Conservation (phyloP, 2,797 vertebrate species). For the Poecilia picta region DNA sequence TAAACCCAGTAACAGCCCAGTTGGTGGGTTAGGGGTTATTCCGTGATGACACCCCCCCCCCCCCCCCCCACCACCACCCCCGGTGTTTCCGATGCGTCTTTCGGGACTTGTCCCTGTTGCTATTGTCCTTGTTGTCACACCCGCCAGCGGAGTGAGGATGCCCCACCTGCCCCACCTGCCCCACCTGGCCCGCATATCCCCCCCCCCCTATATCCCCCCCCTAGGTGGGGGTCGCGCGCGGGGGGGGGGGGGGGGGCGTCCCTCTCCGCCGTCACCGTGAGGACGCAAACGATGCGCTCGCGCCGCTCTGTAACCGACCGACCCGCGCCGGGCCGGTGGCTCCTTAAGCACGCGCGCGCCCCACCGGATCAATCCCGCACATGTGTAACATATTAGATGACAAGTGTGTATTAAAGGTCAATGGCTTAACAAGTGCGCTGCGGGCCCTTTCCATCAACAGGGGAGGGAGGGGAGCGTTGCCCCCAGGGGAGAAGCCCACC, state of each 20-base stretch:
- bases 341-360: conserved; percentile 29
- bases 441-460: conserved; percentile 37
- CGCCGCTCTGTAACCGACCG: conserved; percentile 18
- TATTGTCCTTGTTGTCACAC: conserved; percentile 78
- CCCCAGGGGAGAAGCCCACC: conserved; percentile 50
- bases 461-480: conserved; percentile 44
- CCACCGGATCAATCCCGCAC: conserved; percentile 51
- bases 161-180: conserved; percentile 64
- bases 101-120: conserved; percentile 69
- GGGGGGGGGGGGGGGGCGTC: neutral
- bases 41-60: conserved; percentile 53
- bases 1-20: conserved; percentile 38
- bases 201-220: too few relatives aligned
- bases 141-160: conserved; percentile 58
- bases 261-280: conserved; percentile 9
- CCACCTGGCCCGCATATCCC: too few relatives aligned
- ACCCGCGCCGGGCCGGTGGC: neutral
- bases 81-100: conserved; percentile 62
- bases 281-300: conserved; percentile 16
- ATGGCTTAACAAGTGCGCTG: conserved; percentile 69
- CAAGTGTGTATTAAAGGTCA: conserved; percentile 78
- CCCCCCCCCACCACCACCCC: too few relatives aligned
- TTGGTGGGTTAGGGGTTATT: conserved; percentile 2
- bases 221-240: too few relatives aligned
- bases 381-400: conserved; percentile 67